These are phyloP conservation scores for Phengaris alcon DNA, from an alignment of 2,888 invertebrate genomes.

Conservation along the genomic window DNA sequence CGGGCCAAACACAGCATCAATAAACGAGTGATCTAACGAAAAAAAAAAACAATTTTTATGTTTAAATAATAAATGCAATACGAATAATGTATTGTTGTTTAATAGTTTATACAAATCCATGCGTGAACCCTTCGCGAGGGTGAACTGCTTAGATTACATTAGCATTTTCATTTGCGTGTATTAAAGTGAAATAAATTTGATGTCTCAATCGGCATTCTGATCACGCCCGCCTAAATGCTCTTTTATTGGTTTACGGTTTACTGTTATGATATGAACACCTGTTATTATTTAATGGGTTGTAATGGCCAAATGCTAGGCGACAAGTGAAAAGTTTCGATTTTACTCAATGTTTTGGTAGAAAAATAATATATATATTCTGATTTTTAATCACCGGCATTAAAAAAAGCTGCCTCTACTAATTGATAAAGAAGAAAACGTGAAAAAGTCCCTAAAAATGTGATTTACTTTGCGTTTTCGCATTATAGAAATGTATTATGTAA, in stretches of 20 bases:
- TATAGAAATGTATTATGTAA: too few relatives aligned
- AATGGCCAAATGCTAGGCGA: background rate
- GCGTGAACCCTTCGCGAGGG: slow-evolving; percentile 35
- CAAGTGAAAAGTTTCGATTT: background rate
- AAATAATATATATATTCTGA: too few relatives aligned
- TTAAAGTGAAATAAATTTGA: slow-evolving; percentile 66
- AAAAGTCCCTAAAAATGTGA: too few relatives aligned
- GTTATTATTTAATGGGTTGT: slow-evolving; percentile 33
- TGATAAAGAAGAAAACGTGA: too few relatives aligned
- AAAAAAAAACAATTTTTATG: too few relatives aligned
- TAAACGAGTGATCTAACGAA: too few relatives aligned
- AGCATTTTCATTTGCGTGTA: slow-evolving; percentile 66
- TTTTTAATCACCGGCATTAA: too few relatives aligned
- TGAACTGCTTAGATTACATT: slow-evolving; percentile 52
- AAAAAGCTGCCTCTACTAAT: too few relatives aligned
- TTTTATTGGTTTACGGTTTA: slow-evolving; percentile 41
- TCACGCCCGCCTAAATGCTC: slow-evolving; percentile 42
- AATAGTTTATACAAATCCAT: slow-evolving; percentile 24
- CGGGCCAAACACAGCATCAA: too few relatives aligned
- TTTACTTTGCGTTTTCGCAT: too few relatives aligned
- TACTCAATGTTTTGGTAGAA: background rate
- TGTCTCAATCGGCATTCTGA: slow-evolving; percentile 48
- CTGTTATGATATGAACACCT: slow-evolving; percentile 42
- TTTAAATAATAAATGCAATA: background rate
- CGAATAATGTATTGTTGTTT: slow-evolving; percentile 26